Evolutionary conservation across 2,113 vertebrate genomes (phyloP).

Genomic region (Eupsittula cactorum): DNA sequence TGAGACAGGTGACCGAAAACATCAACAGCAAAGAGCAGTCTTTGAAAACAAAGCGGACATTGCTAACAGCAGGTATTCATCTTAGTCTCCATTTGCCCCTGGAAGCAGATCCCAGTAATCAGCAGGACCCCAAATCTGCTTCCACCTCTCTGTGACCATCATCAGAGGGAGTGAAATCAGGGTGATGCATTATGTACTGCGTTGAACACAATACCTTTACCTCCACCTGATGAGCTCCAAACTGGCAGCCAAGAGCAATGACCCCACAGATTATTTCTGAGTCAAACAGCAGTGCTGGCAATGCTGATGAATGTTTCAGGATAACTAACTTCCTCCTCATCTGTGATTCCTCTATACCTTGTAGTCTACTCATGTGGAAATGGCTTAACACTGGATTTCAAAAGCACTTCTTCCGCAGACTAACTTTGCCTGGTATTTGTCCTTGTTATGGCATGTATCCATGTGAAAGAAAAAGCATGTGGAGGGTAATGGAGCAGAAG

Average conservation of each 20-base stretch:
- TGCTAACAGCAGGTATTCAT: background rate
- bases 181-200: background rate
- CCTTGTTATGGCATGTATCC: background rate
- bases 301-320: slow-evolving; percentile 52
- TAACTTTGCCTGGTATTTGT: background rate
- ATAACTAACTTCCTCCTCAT: slow-evolving; percentile 49
- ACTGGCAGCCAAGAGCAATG: background rate
- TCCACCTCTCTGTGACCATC: background rate
- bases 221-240: background rate
- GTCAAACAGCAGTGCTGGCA: slow-evolving; percentile 34
- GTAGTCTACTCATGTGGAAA: slow-evolving; percentile 51
- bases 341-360: slow-evolving; percentile 1
- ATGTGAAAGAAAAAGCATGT: slow-evolving; percentile 20
- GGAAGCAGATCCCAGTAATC: background rate
- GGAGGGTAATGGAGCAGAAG: slow-evolving; percentile 55
- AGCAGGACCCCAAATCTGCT: background rate
- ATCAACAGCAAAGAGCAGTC: background rate
- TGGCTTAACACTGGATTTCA: background rate
- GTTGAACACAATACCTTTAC: background rate
- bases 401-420: background rate
- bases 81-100: background rate
- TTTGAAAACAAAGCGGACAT: background rate
- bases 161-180: background rate
- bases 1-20: background rate
- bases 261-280: rapidly evolving